Evolutionary conservation across 2,888 invertebrate genomes (phyloP).

Genomic region (Ganaspis brasiliensis): DNA sequence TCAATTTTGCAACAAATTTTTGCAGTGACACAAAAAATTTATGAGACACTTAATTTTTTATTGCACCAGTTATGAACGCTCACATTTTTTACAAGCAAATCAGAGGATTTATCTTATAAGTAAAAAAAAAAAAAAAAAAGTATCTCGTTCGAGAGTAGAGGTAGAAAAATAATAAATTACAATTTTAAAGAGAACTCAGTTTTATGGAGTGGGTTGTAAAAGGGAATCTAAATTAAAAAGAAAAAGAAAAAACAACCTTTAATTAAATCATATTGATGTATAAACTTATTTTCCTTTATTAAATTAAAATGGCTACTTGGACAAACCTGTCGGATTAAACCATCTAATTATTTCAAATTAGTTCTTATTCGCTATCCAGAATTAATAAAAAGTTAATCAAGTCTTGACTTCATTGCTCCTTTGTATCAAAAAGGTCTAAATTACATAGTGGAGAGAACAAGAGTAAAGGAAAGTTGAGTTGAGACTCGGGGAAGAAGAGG

Average conservation of each 20-base stretch:
- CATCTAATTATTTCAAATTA: slow-evolving; percentile 19
- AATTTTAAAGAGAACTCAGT: slow-evolving; percentile 19
- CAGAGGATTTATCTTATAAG: slow-evolving; percentile 32
- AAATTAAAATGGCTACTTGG: neutral
- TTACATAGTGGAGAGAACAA: slow-evolving; percentile 36
- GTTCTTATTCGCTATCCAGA: neutral
- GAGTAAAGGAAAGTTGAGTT: slow-evolving; percentile 26
- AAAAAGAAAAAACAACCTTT: neutral
- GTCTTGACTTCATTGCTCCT: slow-evolving; percentile 4
- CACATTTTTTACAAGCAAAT: slow-evolving; percentile 16
- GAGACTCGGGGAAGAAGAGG: slow-evolving; percentile 34
- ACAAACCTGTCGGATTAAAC: neutral
- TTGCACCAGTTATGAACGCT: neutral
- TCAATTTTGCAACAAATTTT: slow-evolving; percentile 38
- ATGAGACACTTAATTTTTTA: slow-evolving; percentile 37
- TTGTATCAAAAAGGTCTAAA: slow-evolving; percentile 34
- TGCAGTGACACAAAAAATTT: slow-evolving; percentile 24
- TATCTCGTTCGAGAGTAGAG: neutral
- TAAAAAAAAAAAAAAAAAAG: slow-evolving; percentile 19
- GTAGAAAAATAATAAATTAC: slow-evolving; percentile 12
- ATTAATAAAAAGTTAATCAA: slow-evolving; percentile 41
- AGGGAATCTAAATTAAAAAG: slow-evolving; percentile 9
- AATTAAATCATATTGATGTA: slow-evolving; percentile 9
- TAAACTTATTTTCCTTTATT: neutral
- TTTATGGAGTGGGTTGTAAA: slow-evolving; percentile 3